These are phyloP conservation scores for Dascillus cervinus DNA, from an alignment of 2,888 invertebrate species.

Conservation along the genomic window DNA sequence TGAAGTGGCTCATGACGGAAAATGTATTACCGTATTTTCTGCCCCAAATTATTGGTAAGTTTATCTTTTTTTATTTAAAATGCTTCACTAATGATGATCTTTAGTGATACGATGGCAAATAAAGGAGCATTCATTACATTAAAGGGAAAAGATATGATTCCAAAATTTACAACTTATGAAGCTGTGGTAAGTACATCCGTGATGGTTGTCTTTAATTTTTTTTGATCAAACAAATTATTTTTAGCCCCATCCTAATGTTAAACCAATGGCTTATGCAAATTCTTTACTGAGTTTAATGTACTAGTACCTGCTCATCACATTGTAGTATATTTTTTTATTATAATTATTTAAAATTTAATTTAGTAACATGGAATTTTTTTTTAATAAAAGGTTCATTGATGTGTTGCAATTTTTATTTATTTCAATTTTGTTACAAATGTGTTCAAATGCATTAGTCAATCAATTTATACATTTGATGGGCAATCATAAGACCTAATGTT, in stretches of 20 bases:
- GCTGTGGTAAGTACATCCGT: slow-evolving; percentile 74
- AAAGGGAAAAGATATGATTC: slow-evolving; percentile 84
- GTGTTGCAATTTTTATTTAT: background rate
- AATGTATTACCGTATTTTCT: slow-evolving; percentile 97
- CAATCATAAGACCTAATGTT: too few relatives aligned
- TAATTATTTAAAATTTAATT: background rate
- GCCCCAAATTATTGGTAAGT: slow-evolving; percentile 98
- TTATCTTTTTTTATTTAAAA: slow-evolving; percentile 4
- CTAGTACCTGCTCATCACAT: slow-evolving; percentile 45
- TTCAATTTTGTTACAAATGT: background rate
- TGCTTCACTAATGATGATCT: too few relatives aligned
- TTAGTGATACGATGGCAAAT: slow-evolving; percentile 98
- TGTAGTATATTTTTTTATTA: slow-evolving; percentile 8
- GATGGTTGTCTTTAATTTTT: slow-evolving; percentile 6
- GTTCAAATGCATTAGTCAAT: too few relatives aligned
- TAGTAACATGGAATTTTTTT: too few relatives aligned
- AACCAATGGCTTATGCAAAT: slow-evolving; percentile 96
- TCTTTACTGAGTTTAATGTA: slow-evolving; percentile 71
- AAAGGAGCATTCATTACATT: slow-evolving; percentile 96
- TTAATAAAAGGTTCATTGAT: too few relatives aligned
- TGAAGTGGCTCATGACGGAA: slow-evolving; percentile 88
- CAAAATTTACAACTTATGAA: slow-evolving; percentile 85
- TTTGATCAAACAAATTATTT: slow-evolving; percentile 36
- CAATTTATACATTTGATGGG: too few relatives aligned
- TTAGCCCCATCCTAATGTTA: slow-evolving; percentile 93